A percentile compares a stretch with the other conserved stretches of the same genome.
phyloP scores from a whole-genome alignment of 2,888 invertebrate species.

The Penaeus monodon region DNA sequence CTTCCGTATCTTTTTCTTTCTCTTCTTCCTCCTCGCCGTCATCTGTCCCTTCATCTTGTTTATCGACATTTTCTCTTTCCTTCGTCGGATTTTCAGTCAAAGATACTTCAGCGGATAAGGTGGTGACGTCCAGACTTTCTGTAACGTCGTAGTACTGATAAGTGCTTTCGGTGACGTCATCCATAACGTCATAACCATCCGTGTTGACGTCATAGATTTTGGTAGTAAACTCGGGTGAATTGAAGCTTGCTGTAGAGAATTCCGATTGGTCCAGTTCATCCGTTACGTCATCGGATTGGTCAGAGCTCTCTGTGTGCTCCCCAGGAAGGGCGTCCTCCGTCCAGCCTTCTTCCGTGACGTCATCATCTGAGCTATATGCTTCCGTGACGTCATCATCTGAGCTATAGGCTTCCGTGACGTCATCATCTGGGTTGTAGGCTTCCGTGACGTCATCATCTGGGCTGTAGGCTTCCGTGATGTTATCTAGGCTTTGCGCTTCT shows the following conservation, averaged over 20 bases:
- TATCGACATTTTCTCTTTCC: not conserved
- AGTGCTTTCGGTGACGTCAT: no score
- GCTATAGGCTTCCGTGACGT: not conserved
- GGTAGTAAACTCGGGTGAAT: not conserved
- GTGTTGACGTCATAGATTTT: not conserved
- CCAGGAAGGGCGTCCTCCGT: not conserved
- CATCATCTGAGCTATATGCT: not conserved
- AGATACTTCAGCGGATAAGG: not conserved
- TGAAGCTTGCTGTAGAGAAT: no score
- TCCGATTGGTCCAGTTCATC: not conserved
- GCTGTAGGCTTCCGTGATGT: not conserved
- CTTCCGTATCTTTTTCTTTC: not conserved
- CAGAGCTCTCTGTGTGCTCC: not conserved
- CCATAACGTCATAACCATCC: no score
- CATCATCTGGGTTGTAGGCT: not conserved
- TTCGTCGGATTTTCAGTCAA: not conserved
- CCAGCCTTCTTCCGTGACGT: not conserved
- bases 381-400: not conserved
- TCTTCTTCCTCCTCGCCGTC: not conserved
- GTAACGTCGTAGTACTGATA: not conserved
- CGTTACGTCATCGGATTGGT: not conserved
- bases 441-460: slow-evolving; percentile 20
- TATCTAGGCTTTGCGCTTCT: not conserved
- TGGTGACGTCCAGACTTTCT: not conserved
- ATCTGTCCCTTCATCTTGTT: not conserved